These are phyloP conservation scores for Micrastur ruficollis DNA, from an alignment of 2,797 vertebrate species.

Conservation along the genomic window DNA sequence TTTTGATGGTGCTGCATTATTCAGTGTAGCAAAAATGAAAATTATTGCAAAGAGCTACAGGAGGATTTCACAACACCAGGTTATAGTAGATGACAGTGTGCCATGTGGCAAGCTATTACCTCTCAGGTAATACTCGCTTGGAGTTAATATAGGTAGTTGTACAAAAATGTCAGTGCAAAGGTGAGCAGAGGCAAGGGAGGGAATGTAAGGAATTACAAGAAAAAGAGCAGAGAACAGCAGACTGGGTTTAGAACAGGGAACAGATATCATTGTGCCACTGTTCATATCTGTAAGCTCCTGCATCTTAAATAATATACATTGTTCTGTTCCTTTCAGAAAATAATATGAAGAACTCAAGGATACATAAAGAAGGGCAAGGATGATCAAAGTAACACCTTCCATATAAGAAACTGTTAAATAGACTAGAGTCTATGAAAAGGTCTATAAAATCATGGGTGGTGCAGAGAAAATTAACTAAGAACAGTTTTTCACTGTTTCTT, in stretches of 20 bases:
- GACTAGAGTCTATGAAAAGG: neutral
- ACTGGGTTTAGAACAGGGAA: neutral
- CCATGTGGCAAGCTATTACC: neutral
- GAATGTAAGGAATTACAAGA: neutral
- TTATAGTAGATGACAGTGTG: neutral
- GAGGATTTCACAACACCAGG: neutral
- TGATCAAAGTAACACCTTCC: neutral
- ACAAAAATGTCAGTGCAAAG: neutral
- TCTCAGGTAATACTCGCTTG: neutral
- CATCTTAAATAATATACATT: neutral
- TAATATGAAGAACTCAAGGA: neutral
- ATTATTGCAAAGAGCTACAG: neutral
- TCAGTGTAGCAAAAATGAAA: neutral
- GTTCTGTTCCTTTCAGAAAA: neutral
- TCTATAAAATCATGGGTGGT: neutral
- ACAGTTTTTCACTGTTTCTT: neutral
- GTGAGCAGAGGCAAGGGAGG: neutral
- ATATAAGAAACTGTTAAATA: neutral
- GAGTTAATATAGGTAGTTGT: neutral
- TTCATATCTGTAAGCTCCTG: neutral
- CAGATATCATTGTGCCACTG: neutral
- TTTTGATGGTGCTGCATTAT: neutral
- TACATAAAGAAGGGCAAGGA: neutral
- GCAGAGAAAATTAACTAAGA: neutral
- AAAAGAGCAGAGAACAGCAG: neutral